Conservation (phyloP, 1,140 invertebrate species). For the Psix sp. region DNA sequence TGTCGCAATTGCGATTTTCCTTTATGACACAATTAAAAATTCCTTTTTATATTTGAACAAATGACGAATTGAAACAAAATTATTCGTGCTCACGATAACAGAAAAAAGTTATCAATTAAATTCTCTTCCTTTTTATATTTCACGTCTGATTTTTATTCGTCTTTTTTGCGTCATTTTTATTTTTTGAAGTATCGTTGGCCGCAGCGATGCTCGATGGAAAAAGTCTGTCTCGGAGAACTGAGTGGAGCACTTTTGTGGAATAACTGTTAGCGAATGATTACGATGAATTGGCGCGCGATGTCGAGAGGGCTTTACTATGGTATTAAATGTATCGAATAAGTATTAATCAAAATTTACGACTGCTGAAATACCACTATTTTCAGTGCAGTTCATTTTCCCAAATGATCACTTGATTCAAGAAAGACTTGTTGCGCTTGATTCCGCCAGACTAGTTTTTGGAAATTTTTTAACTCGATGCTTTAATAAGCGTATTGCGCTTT, state of each 20-base stretch:
- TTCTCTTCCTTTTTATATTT: not conserved
- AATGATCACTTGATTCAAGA: constrained; percentile 21
- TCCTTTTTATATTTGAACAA: too few species aligned
- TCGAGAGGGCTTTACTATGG: constrained; percentile 27
- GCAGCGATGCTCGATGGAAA: constrained; percentile 4
- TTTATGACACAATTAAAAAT: too few species aligned
- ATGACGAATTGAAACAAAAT: too few species aligned
- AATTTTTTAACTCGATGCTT: too few species aligned
- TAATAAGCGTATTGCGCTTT: too few species aligned
- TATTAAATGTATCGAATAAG: constrained; percentile 43
- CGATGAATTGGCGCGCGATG: constrained; percentile 16
- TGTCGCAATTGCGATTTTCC: too few species aligned
- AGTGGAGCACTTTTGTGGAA: constrained; percentile 30
- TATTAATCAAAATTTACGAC: constrained; percentile 50
- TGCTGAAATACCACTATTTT: constrained; percentile 26
- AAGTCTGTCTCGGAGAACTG: constrained; percentile 9
- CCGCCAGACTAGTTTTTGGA: too few species aligned
- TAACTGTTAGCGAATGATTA: constrained; percentile 31
- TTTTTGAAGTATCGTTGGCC: constrained; percentile 1
- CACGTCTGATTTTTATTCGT: not conserved
- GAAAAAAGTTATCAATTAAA: constrained; percentile 3
- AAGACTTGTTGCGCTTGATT: constrained; percentile 15
- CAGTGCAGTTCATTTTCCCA: constrained; percentile 4
- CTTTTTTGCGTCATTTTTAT: too few species aligned
- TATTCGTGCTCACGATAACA: too few species aligned